Evolutionary conservation across 1,140 invertebrate genomes (phyloP).

Genomic region (Drosophila kepulauana): DNA sequence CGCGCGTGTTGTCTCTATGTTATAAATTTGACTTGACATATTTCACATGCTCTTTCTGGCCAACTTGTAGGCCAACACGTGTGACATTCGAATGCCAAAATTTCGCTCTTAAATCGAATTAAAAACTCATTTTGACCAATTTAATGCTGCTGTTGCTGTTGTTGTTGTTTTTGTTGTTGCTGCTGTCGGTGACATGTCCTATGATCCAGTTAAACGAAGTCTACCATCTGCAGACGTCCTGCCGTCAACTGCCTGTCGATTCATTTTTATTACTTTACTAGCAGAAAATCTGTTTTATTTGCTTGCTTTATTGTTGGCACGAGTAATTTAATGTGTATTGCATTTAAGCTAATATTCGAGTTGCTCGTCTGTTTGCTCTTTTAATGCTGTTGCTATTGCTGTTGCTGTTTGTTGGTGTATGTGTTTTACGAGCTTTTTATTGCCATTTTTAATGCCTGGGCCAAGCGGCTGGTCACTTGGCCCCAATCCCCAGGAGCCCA

Average conservation of each 20-base stretch:
- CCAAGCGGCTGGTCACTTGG: constrained; percentile 51
- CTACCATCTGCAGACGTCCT: constrained; percentile 35
- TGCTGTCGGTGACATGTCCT: constrained; percentile 7
- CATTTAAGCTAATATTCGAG: constrained; percentile 82
- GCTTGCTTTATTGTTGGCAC: constrained; percentile 76
- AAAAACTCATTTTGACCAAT: constrained; percentile 78
- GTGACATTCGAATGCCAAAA: constrained; percentile 14
- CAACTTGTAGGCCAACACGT: constrained; percentile 46
- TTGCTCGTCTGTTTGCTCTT: constrained; percentile 43
- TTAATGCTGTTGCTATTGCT: constrained; percentile 63
- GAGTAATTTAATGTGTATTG: constrained; percentile 80
- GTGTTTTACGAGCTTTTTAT: constrained; percentile 78
- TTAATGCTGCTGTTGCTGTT: constrained; percentile 23
- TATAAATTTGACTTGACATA: constrained; percentile 72
- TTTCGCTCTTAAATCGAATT: constrained; percentile 66
- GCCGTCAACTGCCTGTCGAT: constrained; percentile 41
- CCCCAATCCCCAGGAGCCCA: not conserved
- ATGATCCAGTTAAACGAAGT: constrained; percentile 48
- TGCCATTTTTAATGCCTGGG: constrained; percentile 68
- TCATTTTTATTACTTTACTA: constrained; percentile 78
- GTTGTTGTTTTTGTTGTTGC: not conserved
- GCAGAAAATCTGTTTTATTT: constrained; percentile 83
- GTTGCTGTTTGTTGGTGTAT: constrained; percentile 47
- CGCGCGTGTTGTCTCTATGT: not conserved
- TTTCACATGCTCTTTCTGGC: constrained; percentile 25